Base-by-base conservation (phyloP, 2,113 vertebrate genomes). In the Tylochromis polylepis region DNA sequence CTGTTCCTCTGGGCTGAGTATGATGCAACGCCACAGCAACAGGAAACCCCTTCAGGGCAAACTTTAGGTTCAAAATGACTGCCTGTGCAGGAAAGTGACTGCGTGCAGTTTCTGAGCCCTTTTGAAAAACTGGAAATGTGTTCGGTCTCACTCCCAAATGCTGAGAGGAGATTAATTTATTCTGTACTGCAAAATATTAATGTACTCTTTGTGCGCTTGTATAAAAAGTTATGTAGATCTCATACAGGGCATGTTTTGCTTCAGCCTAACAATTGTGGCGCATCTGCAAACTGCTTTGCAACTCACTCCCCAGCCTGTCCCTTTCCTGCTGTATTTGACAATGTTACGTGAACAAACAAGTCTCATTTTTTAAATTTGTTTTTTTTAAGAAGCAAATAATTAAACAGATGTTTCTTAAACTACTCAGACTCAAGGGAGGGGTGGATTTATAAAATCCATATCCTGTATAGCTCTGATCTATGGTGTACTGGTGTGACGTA, bases 11-110 rank as follows among this genome's bases (percentile, higher is more conserved):
- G 5, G 83, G 88, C 84, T 82, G 8, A 85, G 65, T 12, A 27
- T 94, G 90, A 95, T 90, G 92, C 8, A 92, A 94, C 60, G 77
- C 38, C 80, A 59, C 27, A 29, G 59, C 57, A 91, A 93, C 81
- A 93, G 24, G 84, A 92, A 29, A 51, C 8, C 11, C 16, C 24
- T 57, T 27, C 11, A 62, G 70, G 59, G 34, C 11, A 60, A 87
- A 84, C 62, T 18, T 12, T 2, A 12, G 22, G 5, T 24, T 29
- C 12, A 46, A 82, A 86, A 58, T 2, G 11, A 46, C 81, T 70
- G 49, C 89, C 24, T 88, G 85, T 77, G 90, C 88, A 89, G 20
- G 51, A 92, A 89, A 94, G 38, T 16, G 15, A 14, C 5, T 34
- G 20, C 2, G 7, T 36, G 36, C 6, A 38, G 84, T 16, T 29